A percentile compares a stretch with the other conserved stretches of the same genome.
phyloP scores from a whole-genome alignment of 2,888 invertebrate genomes.

The Meteorus colon region DNA sequence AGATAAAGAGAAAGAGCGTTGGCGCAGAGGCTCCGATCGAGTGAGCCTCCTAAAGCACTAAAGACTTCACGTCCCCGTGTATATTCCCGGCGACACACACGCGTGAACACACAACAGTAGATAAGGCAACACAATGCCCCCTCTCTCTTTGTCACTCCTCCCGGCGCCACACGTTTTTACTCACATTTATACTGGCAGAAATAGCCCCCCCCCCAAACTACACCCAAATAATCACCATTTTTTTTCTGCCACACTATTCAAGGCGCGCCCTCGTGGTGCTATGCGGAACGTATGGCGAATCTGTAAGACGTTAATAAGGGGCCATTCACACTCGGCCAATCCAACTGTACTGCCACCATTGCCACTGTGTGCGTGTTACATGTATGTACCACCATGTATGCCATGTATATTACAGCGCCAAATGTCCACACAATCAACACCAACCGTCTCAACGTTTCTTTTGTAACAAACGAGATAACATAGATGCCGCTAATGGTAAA shows the following conservation, averaged over 20 bases:
- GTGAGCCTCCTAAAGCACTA: slow-evolving; percentile 26
- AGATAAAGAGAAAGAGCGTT: slow-evolving; percentile 24
- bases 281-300: slow-evolving; percentile 44
- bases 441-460: not conserved
- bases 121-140: slow-evolving; percentile 34
- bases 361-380: not conserved
- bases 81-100: slow-evolving; percentile 52
- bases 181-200: slow-evolving; percentile 65
- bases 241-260: slow-evolving; percentile 48
- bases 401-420: not conserved
- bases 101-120: slow-evolving; percentile 28
- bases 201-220: slow-evolving; percentile 63
- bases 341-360: slow-evolving; percentile 7
- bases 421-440: not conserved
- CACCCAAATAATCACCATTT: slow-evolving; percentile 72
- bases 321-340: slow-evolving; percentile 36
- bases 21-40: slow-evolving; percentile 25
- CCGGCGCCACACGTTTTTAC: slow-evolving; percentile 57
- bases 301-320: slow-evolving; percentile 42
- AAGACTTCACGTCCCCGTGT: slow-evolving; percentile 17
- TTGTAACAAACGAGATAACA: slow-evolving; percentile 7
- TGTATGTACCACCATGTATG: not conserved
- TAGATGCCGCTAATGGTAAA: not conserved
- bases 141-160: slow-evolving; percentile 20
- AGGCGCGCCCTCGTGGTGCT: slow-evolving; percentile 49